A percentile compares a stretch with the other conserved stretches of the same genome.
Evolutionary conservation across 2,888 invertebrate species (phyloP).

Genomic region (Troides helena): DNA sequence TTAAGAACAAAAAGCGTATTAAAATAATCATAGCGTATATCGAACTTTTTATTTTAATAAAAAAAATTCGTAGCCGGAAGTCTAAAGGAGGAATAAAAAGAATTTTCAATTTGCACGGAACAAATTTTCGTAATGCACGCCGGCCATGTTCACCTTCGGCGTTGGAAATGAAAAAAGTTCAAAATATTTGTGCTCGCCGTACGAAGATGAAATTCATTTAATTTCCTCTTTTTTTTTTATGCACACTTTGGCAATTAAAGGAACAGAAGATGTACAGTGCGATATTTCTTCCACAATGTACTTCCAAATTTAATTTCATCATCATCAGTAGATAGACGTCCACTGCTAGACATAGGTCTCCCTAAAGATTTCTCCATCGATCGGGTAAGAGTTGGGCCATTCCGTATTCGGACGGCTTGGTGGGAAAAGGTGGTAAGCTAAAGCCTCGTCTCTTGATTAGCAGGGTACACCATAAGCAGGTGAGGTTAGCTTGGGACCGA

Average conservation of each 20-base stretch:
- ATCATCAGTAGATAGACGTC: too few species aligned
- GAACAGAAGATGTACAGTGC: too few species aligned
- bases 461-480: too few species aligned
- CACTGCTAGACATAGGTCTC: too few species aligned
- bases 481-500: too few species aligned
- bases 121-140: constrained; percentile 24
- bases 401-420: too few species aligned
- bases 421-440: too few species aligned
- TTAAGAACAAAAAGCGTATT: neutral
- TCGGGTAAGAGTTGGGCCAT: too few species aligned
- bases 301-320: too few species aligned
- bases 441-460: too few species aligned
- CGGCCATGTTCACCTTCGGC: constrained; percentile 17
- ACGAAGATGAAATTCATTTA: constrained; percentile 15
- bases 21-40: neutral
- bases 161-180: constrained; percentile 22
- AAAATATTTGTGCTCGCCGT: constrained; percentile 17
- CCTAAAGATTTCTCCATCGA: too few species aligned
- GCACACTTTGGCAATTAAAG: neutral
- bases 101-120: constrained; percentile 25
- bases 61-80: constrained; percentile 9
- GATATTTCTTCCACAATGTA: too few species aligned
- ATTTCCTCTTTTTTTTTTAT: neutral
- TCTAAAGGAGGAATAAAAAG: constrained; percentile 14
- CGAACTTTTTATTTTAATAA: constrained; percentile 7